These are phyloP conservation scores for Lasioglossum baleicum DNA, from an alignment of 1,140 invertebrate species.

Conservation along the genomic window DNA sequence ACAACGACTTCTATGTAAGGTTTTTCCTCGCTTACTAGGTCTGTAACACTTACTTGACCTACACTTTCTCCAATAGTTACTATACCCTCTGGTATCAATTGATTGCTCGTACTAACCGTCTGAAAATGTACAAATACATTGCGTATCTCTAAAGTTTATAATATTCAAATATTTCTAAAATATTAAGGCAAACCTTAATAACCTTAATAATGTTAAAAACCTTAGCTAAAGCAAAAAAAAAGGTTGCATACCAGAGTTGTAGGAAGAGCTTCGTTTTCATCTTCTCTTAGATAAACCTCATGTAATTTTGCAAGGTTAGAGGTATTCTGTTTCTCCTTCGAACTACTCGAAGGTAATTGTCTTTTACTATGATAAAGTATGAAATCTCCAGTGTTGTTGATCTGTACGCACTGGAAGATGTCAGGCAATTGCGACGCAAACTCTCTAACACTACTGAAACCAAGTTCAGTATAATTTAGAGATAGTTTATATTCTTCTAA, in stretches of 20 bases:
- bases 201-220: too few relatives aligned
- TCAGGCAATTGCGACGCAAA: slow-evolving; percentile 68
- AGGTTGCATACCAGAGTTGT: slow-evolving; percentile 56
- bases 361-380: slow-evolving; percentile 65
- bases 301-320: slow-evolving; percentile 35
- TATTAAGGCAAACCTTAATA: too few relatives aligned
- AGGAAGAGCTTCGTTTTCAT: slow-evolving; percentile 59
- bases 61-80: slow-evolving; percentile 67
- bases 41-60: slow-evolving; percentile 58
- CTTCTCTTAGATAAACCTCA: slow-evolving; percentile 34
- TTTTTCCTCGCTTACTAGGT: slow-evolving; percentile 34
- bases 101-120: slow-evolving; percentile 46
- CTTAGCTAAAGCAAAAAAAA: slow-evolving; percentile 2
- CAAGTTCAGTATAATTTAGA: slow-evolving; percentile 69
- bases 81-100: slow-evolving; percentile 62
- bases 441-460: slow-evolving; percentile 70
- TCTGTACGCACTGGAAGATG: slow-evolving; percentile 66
- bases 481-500: slow-evolving; percentile 63
- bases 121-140: slow-evolving; percentile 44
- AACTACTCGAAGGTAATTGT: slow-evolving; percentile 12
- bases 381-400: slow-evolving; percentile 56
- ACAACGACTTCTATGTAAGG: slow-evolving; percentile 59
- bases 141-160: too few relatives aligned
- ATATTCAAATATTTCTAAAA: too few relatives aligned
- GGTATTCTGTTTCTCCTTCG: neutral